Base-by-base conservation (phyloP, 1,140 invertebrate species). In the Subanguina moxae region DNA sequence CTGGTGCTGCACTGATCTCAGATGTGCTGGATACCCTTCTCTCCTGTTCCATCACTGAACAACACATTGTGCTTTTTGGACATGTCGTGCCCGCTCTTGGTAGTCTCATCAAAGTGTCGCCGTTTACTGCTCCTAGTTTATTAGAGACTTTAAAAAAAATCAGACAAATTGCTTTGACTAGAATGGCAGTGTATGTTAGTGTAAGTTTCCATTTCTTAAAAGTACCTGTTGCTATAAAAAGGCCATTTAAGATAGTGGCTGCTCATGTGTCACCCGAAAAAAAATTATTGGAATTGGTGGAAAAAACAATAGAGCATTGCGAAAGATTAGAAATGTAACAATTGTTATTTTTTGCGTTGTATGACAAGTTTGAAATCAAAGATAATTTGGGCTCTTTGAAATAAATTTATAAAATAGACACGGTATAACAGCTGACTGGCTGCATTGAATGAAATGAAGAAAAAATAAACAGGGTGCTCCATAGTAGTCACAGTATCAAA, bases 1-100 rank as follows among this genome's bases (percentile, higher is more conserved):
- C 73, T 27, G 73, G 38, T 30, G 19, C 77, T 19, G 52, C 32
- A 15, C 57, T 78, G 21, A 67, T 74, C 27, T 77, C 76, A 13
- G 75, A 77, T 43, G 38, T 74, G 25, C 56, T 74, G 23, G 62
- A 67, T 27, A 62, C 73, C 0, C 42, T 74, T 38, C 28, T 74
- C 15, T 42, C 30, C 9, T 48, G 27, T 19, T 57, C 38, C 21
- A 57, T 71, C 0, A 64, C 64, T 57, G 73, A 74, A 45, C 30
- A 63, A n/a, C 38, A 32, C 25, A 77, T 74, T 23, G 38, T 77
- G 25, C 57, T 74, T 5, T 77, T 74, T 38, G 30, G 48, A 9
- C 67, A 74, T 23, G 48, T 74, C 25, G 45, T 38, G n/a, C 71
- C 75, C 27, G 69, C 71, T 23, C 48, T 75, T 13, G 52, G 25